Conservation (phyloP, 1,140 invertebrate genomes). For the Chymomyza costata region DNA sequence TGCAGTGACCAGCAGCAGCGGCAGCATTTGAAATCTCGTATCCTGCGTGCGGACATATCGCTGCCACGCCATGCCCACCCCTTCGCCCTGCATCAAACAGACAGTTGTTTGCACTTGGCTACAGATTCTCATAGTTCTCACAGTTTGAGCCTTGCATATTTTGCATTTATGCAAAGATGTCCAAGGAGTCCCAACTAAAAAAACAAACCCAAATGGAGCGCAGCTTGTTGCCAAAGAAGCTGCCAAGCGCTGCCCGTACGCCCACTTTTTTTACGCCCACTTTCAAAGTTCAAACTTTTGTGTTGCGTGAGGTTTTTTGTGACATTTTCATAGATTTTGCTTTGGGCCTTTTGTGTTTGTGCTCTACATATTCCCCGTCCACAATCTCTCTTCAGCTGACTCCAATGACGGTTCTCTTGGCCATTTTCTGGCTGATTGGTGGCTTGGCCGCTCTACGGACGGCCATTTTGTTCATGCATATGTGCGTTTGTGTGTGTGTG, state of each 20-base stretch:
- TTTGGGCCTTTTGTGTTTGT: slow-evolving; percentile 4
- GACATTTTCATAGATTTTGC: slow-evolving; percentile 51
- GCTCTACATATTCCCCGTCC: background rate
- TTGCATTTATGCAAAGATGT: slow-evolving; percentile 60
- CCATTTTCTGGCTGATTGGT: no score
- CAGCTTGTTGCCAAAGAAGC: slow-evolving; percentile 25
- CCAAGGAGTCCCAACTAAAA: slow-evolving; percentile 14
- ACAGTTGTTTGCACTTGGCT: slow-evolving; percentile 27
- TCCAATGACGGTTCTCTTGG: no score
- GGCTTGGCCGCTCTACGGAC: no score
- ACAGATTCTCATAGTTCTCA: slow-evolving; percentile 42
- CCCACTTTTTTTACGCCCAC: slow-evolving; percentile 27
- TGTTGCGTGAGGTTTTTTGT: slow-evolving; percentile 50
- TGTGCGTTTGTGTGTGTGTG: background rate
- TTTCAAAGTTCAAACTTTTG: slow-evolving; percentile 47
- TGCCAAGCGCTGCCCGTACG: slow-evolving; percentile 3
- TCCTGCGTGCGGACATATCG: slow-evolving; percentile 48
- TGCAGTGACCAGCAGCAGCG: slow-evolving; percentile 29
- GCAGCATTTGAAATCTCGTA: slow-evolving; percentile 44
- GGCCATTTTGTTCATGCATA: no score
- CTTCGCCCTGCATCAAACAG: slow-evolving; percentile 10
- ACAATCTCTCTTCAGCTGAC: no score
- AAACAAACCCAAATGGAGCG: slow-evolving; percentile 45
- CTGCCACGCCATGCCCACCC: background rate
- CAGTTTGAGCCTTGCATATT: slow-evolving; percentile 61